These are phyloP conservation scores for Trichacis sp. DNA, from an alignment of 2,888 invertebrate species.

Conservation along the genomic window DNA sequence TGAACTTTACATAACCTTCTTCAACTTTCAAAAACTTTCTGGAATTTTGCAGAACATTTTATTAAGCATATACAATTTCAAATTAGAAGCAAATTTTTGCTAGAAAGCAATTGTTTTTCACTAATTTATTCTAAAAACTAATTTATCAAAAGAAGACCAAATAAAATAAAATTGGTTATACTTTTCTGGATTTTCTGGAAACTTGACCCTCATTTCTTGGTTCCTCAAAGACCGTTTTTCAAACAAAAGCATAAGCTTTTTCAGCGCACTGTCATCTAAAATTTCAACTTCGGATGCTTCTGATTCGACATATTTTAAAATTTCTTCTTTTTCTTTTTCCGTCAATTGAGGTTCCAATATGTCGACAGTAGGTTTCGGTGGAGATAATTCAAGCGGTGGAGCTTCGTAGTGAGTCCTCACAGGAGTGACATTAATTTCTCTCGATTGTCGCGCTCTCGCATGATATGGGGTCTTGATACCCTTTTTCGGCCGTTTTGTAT, in stretches of 20 bases:
- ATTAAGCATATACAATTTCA: too few species aligned
- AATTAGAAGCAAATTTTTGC: too few species aligned
- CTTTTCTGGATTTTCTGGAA: slow-evolving; percentile 95
- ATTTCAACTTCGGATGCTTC: slow-evolving; percentile 87
- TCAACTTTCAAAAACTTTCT: too few species aligned
- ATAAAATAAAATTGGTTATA: too few species aligned
- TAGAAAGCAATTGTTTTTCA: too few species aligned
- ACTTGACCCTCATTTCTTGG: slow-evolving; percentile 98
- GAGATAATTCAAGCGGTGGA: slow-evolving; percentile 63
- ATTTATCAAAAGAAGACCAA: too few species aligned
- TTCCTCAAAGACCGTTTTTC: slow-evolving; percentile 95
- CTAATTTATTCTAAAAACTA: too few species aligned
- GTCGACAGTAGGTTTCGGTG: slow-evolving; percentile 72
- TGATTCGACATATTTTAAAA: slow-evolving; percentile 85
- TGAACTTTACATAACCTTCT: too few species aligned
- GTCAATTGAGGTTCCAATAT: slow-evolving; percentile 75
- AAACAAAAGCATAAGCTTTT: slow-evolving; percentile 90
- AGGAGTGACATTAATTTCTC: slow-evolving; percentile 49
- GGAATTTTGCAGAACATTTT: too few species aligned
- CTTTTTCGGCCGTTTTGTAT: slow-evolving; percentile 72
- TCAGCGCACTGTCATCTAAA: slow-evolving; percentile 88
- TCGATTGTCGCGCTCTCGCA: slow-evolving; percentile 64
- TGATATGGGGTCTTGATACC: slow-evolving; percentile 70
- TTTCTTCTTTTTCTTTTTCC: slow-evolving; percentile 83
- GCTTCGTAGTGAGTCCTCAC: slow-evolving; percentile 51